Evolutionary conservation across 2,797 vertebrate genomes (phyloP), one percentile per base, ranked within the genome.

Genomic region (Sebastes cheni): DNA sequence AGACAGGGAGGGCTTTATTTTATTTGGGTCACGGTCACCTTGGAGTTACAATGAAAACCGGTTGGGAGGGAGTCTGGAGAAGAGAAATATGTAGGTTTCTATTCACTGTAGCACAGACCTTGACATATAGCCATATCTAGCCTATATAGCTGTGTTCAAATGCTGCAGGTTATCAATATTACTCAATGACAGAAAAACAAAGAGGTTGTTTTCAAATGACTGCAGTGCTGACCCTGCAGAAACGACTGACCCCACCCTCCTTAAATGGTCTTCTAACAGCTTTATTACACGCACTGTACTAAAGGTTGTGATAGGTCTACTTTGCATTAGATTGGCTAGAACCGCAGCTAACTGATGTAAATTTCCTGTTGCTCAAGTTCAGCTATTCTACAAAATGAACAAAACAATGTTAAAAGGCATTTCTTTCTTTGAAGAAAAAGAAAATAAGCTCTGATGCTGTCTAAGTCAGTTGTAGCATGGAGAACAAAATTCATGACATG

Each of bases 21-120:
- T 75, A 86, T 82, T n/a, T 85, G 75, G 88, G 89, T 68, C 91
- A 85, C 1, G 50, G 75, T 78, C 66, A 74, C 56, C 32, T 8
- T 16, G 13, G 10, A 78, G 42, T 84, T 68, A 61, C 36, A 60
- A 36, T 29, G 18, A 54, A 64, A 55, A 25, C 22, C 7, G 23
- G 12, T 42, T 13, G 12, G 25, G 25, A 55, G 30, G n/a, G 39
- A 25, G 30, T 50, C n/a, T 46, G 13, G 39, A 27, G 29, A 55
- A 42, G 6, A 30, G 3, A 59, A 68, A 69, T 29, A 25, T 20
- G 9, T n/a, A 18, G 13, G 11, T 55, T 54, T 66, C 3, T 6
- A 65, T 30, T 68, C 18, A 46, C 16, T 39, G 32, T 27, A 30
- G 25, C 11, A 60, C 3, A 60, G 29, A 4, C 3, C 16, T 12